Evolutionary conservation across 2,113 vertebrate genomes (phyloP).

Genomic region (Corythornis cristatus): DNA sequence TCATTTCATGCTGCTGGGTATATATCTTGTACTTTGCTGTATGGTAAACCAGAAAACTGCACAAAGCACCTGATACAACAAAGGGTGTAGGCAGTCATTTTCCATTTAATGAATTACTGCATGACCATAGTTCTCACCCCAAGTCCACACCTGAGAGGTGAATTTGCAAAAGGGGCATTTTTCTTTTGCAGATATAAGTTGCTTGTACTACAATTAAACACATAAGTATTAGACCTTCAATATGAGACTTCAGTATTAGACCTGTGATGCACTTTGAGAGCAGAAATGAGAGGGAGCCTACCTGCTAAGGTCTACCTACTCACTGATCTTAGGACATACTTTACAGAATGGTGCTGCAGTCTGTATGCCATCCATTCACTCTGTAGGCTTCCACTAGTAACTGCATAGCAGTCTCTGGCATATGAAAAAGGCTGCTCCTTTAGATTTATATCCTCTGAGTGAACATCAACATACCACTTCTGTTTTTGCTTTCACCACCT

Average conservation of each 20-base stretch:
- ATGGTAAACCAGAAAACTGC: background rate
- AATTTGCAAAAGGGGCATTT: slow-evolving; percentile 24
- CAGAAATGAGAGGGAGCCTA: background rate
- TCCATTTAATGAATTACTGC: slow-evolving; percentile 12
- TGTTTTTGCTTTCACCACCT: background rate
- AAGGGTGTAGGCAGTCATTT: background rate
- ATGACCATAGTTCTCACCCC: background rate
- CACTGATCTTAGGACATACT: background rate
- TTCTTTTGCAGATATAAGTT: slow-evolving; percentile 14
- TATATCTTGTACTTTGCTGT: background rate
- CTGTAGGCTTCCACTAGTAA: background rate
- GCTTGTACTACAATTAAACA: background rate
- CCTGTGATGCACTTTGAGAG: background rate
- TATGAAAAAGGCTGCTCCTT: background rate
- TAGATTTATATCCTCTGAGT: background rate
- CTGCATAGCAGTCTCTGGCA: background rate
- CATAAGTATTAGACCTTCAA: background rate
- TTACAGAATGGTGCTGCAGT: background rate
- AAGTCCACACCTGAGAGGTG: background rate
- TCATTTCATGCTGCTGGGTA: background rate
- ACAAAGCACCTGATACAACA: slow-evolving; percentile 33
- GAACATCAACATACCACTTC: background rate
- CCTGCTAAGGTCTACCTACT: background rate
- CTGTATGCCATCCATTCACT: background rate
- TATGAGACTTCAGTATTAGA: too few species aligned